Conservation (phyloP, 2,888 invertebrate genomes). For the Phortica okadai region DNA sequence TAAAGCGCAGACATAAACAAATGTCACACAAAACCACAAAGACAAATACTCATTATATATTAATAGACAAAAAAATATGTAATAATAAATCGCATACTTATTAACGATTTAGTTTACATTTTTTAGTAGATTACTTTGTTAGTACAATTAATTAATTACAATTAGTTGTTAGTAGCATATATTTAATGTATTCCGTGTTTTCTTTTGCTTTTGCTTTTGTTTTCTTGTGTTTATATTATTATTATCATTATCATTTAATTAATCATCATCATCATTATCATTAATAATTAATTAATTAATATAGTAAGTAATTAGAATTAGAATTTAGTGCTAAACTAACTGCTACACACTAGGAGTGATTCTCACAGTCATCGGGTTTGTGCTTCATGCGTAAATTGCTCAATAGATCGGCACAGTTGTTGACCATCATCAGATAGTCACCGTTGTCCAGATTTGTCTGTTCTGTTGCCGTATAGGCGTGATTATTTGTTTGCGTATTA, state of each 20-base stretch:
- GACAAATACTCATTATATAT: constrained; percentile 27
- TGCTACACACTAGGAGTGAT: constrained; percentile 76
- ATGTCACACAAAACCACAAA: constrained; percentile 48
- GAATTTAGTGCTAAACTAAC: constrained; percentile 49
- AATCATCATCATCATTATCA: background rate
- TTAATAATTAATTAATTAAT: too few relatives aligned
- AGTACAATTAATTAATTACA: constrained; percentile 57
- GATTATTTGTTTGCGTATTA: constrained; percentile 59
- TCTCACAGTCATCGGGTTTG: constrained; percentile 77
- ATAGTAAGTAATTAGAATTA: background rate
- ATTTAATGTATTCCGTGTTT: constrained; percentile 24
- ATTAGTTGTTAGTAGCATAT: constrained; percentile 52
- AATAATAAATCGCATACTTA: too few relatives aligned
- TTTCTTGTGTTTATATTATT: constrained; percentile 10
- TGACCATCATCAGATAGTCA: constrained; percentile 79
- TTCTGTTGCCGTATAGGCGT: constrained; percentile 58
- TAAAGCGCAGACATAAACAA: constrained; percentile 36
- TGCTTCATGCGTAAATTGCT: constrained; percentile 78
- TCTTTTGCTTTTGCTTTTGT: constrained; percentile 39
- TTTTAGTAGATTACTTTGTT: constrained; percentile 2
- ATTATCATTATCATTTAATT: background rate
- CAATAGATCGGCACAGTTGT: constrained; percentile 81
- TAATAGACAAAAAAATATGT: too few relatives aligned
- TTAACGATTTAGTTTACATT: too few relatives aligned
- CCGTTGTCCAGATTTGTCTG: constrained; percentile 74